These are phyloP conservation scores for Plecotus auritus DNA, from an alignment of 2,113 vertebrate genomes.

Conservation along the genomic window DNA sequence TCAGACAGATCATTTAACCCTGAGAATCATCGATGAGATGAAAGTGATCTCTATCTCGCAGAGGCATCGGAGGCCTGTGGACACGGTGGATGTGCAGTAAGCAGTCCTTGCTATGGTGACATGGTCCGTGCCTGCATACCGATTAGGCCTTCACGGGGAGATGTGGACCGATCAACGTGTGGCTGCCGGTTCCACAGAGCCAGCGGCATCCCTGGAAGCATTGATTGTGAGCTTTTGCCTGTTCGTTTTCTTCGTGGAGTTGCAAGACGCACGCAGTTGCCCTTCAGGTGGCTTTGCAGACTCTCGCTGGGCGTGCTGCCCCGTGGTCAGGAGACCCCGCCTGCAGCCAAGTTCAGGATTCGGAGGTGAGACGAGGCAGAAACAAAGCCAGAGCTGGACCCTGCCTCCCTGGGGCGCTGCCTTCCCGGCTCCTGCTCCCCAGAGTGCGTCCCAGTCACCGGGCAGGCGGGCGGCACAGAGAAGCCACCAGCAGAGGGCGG, in stretches of 20 bases:
- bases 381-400: not conserved
- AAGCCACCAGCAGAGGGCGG: no score
- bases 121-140: not conserved
- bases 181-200: not conserved
- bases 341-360: not conserved
- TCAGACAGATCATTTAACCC: not conserved
- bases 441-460: rapidly evolving
- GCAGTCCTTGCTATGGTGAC: not conserved
- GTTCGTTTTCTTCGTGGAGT: not conserved
- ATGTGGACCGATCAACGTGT: not conserved
- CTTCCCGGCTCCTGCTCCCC: not conserved
- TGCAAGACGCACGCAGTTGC: not conserved
- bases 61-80: not conserved
- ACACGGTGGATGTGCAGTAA: not conserved
- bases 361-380: not conserved
- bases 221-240: not conserved
- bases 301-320: not conserved
- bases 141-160: not conserved
- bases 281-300: not conserved
- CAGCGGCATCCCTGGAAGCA: not conserved
- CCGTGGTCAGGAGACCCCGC: not conserved
- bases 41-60: not conserved
- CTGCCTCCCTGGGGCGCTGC: no score
- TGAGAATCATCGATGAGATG: not conserved
- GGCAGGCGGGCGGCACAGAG: not conserved